Evolutionary conservation across 2,797 vertebrate genomes (phyloP).

Genomic region (Notoglanidium macrostoma): DNA sequence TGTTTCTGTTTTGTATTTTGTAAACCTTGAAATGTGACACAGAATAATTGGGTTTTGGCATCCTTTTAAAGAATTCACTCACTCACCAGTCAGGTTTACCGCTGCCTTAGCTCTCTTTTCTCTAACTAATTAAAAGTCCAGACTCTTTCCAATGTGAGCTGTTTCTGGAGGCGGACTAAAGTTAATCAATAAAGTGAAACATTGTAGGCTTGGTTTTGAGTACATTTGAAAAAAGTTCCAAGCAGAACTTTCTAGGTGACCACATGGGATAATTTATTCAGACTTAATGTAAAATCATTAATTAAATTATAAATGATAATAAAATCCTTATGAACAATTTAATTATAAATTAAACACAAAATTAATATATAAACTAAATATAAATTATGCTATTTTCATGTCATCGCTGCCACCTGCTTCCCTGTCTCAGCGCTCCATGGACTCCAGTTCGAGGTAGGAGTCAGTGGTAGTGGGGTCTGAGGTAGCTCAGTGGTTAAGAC

Average conservation of each 20-base stretch:
- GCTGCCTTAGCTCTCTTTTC: neutral
- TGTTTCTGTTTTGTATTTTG: neutral
- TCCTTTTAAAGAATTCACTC: neutral
- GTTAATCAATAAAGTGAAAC: neutral
- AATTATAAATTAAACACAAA: no score
- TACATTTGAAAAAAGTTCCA: neutral
- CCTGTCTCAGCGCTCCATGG: no score
- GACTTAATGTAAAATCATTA: neutral
- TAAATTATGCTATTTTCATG: no score
- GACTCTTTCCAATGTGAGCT: neutral
- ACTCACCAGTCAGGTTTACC: neutral
- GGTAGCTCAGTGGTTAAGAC: no score
- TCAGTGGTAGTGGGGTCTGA: no score
- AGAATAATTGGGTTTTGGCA: neutral
- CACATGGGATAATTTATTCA: neutral
- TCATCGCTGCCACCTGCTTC: no score
- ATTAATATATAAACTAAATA: no score
- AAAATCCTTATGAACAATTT: no score
- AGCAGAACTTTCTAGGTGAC: neutral
- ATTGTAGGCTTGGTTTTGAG: neutral
- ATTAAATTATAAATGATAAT: no score
- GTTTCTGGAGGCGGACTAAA: neutral
- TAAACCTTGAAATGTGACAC: neutral
- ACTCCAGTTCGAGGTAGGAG: no score
- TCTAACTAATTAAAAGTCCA: neutral